These are phyloP conservation scores for Lagenorhynchus albirostris DNA, from an alignment of 2,113 vertebrate genomes.

Conservation along the genomic window DNA sequence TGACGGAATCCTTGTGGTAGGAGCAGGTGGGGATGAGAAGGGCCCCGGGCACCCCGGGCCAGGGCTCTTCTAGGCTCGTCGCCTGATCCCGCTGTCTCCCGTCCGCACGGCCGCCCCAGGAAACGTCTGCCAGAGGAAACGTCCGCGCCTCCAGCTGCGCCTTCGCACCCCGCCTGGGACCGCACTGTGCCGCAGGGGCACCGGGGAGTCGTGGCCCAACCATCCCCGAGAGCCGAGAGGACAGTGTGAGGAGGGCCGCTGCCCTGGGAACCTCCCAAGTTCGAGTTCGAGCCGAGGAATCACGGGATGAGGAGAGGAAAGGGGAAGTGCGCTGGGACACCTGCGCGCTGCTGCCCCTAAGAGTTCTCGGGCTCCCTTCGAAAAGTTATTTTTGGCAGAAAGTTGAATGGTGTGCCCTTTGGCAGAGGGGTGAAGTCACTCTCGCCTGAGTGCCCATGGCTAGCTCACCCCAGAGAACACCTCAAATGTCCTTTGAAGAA, in stretches of 20 bases:
- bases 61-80: background rate
- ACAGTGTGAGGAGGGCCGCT: fast-evolving
- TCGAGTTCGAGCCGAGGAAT: background rate
- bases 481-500: background rate
- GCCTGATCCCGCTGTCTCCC: background rate
- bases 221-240: background rate
- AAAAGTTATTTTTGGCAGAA: background rate
- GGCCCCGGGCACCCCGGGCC: slow-evolving; percentile 22
- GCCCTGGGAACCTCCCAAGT: background rate
- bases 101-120: background rate
- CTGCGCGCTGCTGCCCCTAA: background rate
- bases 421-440: background rate
- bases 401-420: background rate
- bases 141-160: fast-evolving
- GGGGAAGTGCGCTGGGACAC: too few relatives aligned
- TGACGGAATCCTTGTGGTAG: slow-evolving; percentile 67
- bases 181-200: fast-evolving
- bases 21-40: slow-evolving; percentile 70
- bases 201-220: fast-evolving
- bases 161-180: fast-evolving
- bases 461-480: background rate
- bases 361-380: background rate
- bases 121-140: background rate
- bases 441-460: too few relatives aligned
- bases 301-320: too few relatives aligned